Evolutionary conservation across 2,797 vertebrate species (phyloP).

Genomic region (Takifugu ocellatus): DNA sequence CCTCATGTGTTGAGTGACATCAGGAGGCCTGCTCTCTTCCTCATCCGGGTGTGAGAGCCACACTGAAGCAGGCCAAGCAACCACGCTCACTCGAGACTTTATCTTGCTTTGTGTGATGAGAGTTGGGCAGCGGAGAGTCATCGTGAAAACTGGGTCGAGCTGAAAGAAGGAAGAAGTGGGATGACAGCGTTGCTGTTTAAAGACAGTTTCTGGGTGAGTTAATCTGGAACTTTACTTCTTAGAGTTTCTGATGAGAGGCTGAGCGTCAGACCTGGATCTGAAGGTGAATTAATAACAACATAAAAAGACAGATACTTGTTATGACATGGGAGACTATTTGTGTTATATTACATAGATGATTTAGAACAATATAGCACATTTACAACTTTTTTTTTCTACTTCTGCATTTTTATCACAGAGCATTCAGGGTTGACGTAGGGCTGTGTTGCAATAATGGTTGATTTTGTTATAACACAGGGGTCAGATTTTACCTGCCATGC

Average conservation of each 20-base stretch:
- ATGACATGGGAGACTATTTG: not conserved
- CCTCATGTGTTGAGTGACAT: conserved; percentile 74
- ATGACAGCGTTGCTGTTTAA: conserved; percentile 81
- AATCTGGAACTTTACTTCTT: not conserved
- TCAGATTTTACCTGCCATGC: conserved; percentile 82
- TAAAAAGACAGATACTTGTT: not conserved
- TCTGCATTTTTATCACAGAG: conserved; percentile 58
- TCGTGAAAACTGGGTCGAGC: not conserved
- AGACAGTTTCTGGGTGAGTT: conserved; percentile 94
- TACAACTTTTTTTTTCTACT: conserved; percentile 28
- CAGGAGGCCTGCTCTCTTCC: conserved; percentile 79
- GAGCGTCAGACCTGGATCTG: no score
- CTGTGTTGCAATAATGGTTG: conserved; percentile 46
- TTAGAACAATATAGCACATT: not conserved
- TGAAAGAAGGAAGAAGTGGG: conserved; percentile 24
- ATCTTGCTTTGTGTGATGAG: not conserved
- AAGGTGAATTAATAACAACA: no score
- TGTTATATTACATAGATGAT: not conserved
- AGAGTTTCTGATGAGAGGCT: not conserved
- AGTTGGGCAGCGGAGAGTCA: not conserved
- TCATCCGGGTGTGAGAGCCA: conserved; percentile 61
- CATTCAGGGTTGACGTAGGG: conserved; percentile 12
- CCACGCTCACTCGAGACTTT: not conserved
- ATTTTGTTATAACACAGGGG: conserved; percentile 70
- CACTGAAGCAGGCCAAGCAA: conserved; percentile 28